Evolutionary conservation across 2,797 vertebrate genomes (phyloP).

Genomic region (Neomorphus geoffroyi): DNA sequence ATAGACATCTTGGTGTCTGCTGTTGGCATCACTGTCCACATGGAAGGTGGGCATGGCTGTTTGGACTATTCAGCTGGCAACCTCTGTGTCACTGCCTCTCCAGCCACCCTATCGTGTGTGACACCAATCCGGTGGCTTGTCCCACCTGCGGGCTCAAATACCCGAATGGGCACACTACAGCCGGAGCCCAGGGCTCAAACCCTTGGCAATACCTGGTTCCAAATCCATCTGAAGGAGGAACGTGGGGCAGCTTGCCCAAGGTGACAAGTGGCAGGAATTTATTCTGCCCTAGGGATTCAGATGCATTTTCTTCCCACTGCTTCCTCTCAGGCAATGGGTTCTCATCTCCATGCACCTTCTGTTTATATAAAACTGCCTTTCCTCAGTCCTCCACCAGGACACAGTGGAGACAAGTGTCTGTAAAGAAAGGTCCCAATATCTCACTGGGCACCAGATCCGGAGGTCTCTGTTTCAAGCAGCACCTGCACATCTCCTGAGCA

Average conservation of each 20-base stretch:
- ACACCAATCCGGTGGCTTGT: neutral
- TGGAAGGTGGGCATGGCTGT: neutral
- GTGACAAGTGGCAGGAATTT: neutral
- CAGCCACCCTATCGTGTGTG: accelerated
- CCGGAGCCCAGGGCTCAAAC: neutral
- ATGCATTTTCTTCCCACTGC: neutral
- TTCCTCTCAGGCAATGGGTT: neutral
- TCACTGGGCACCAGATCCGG: neutral
- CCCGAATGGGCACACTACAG: neutral
- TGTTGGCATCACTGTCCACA: neutral
- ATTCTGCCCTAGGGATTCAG: neutral
- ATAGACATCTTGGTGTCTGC: neutral
- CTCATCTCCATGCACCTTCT: neutral
- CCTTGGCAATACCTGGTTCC: accelerated
- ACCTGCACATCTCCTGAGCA: neutral
- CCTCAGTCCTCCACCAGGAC: neutral
- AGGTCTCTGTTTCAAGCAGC: neutral
- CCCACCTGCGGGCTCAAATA: neutral
- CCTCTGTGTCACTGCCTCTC: accelerated
- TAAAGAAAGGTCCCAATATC: neutral
- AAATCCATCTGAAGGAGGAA: neutral
- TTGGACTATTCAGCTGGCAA: neutral
- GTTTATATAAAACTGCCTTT: neutral
- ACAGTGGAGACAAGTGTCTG: neutral
- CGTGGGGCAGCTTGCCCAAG: neutral